phyloP scores from a whole-genome alignment of 2,113 vertebrate genomes.

The Gambusia holbrooki region DNA sequence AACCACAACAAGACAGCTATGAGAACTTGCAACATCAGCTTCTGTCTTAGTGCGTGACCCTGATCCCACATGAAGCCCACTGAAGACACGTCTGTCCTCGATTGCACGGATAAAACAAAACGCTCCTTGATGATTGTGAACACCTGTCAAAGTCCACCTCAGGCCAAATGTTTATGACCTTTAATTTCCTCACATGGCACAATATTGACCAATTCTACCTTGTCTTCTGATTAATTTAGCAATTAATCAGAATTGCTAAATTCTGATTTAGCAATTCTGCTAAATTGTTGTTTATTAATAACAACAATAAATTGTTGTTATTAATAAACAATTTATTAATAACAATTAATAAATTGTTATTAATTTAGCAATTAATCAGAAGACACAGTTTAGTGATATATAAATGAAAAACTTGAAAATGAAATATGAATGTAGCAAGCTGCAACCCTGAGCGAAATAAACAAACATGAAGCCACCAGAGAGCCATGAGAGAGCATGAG shows the following conservation, averaged over 20 bases:
- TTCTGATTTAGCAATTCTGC: too few relatives aligned
- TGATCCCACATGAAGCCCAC: conserved; percentile 43
- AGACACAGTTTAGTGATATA: conserved; percentile 16
- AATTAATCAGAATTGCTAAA: conserved; percentile 9
- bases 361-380: conserved; percentile 1
- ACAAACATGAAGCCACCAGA: conserved; percentile 39
- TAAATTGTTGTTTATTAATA: too few relatives aligned
- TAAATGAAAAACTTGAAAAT: conserved; percentile 23
- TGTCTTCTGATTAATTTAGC: too few relatives aligned
- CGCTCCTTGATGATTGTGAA: conserved; percentile 40
- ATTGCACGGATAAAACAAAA: conserved; percentile 17
- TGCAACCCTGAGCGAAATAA: conserved; percentile 41
- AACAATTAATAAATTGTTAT: too few relatives aligned
- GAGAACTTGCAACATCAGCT: conserved; percentile 70
- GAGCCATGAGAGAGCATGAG: conserved; percentile 14
- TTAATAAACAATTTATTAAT: too few relatives aligned
- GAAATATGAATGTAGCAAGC: conserved; percentile 35
- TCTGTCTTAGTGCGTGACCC: conserved; percentile 58
- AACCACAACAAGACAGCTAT: conserved; percentile 11
- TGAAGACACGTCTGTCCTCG: conserved; percentile 27
- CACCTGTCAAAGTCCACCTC: conserved; percentile 27
- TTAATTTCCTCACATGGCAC: not conserved
- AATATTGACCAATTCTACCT: too few relatives aligned
- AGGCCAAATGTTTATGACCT: conserved; percentile 30
- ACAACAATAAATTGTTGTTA: too few relatives aligned